Evolutionary conservation across 1,140 invertebrate species (phyloP), one percentile per base, ranked within the genome.

Genomic region (Asbolus verrucosus): DNA sequence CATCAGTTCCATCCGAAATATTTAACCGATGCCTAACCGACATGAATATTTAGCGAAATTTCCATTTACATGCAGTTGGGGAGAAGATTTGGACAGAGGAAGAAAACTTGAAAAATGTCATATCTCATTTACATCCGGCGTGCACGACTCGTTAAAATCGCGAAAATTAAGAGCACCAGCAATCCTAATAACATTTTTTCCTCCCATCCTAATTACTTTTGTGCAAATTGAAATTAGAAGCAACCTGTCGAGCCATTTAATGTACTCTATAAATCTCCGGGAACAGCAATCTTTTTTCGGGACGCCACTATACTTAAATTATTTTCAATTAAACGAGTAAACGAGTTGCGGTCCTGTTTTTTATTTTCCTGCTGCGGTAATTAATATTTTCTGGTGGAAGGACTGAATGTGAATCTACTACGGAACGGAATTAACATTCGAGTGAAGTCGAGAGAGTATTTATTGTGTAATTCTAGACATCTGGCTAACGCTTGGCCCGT

Each of bases 381-480:
- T 36, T 36, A 36, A 4, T 4, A 36, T 11, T 36, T 36, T 11
- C 33, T n/a, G 11, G 6, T 2, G 6, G 11, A 2, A n/a, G n/a
- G n/a, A n/a, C n/a, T n/a, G 33, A 36, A 36, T 36, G 33, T 36
- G 11, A 36, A 36, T 36, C 33, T n/a, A 2, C 5, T 6, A n/a
- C 33, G 24, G 24, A 27, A 3, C 33, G 33, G 33, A 36, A 36
- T 36, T 36, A 36, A 36, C 33, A 27, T 27, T 27, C 24, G 24
- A 27, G 24, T 8, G 5, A n/a, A 36, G 33, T 36, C 11, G 33
- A 36, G 33, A 4, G 5, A n/a, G 33, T 36, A 36, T 36, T 36
- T 36, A 36, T 36, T 36, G 33, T 36, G 33, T 36, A 36, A 36
- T 36, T 36, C 6, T 36, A 36, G 33, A 36, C 33, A 36, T 36